Conservation (phyloP, 2,113 vertebrate species). For the Actenoides lindsayi region DNA sequence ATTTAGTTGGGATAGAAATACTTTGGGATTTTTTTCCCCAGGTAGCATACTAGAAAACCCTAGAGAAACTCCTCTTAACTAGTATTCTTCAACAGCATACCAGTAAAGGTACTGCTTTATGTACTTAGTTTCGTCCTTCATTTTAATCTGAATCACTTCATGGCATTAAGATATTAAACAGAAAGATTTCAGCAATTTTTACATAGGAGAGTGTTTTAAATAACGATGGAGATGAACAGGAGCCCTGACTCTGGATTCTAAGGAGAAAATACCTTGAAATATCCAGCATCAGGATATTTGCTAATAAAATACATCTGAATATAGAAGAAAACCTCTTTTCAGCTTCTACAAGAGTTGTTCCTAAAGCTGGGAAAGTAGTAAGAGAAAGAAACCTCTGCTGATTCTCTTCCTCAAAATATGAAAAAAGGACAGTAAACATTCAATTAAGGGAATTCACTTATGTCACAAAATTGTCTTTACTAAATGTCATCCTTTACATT, state of each 20-base stretch:
- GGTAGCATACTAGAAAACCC: neutral
- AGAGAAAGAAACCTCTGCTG: neutral
- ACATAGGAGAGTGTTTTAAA: neutral
- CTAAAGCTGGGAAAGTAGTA: neutral
- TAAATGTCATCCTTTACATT: slow-evolving; percentile 13
- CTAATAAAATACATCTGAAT: neutral
- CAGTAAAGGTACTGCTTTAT: neutral
- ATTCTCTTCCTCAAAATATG: neutral
- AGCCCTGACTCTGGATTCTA: neutral
- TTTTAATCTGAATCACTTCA: neutral
- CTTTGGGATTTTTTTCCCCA: neutral
- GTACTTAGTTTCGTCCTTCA: neutral
- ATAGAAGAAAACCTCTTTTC: neutral
- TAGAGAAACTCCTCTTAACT: neutral
- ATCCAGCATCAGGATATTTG: neutral
- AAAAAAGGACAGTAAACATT: neutral
- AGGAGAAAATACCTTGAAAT: neutral
- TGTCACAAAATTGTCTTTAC: neutral
- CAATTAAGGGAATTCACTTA: neutral
- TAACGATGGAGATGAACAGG: neutral
- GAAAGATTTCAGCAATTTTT: neutral
- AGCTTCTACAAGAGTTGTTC: neutral
- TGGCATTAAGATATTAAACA: neutral
- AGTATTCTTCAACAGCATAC: neutral
- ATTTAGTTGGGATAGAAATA: neutral